Evolutionary conservation across 1,140 invertebrate genomes (phyloP).

Genomic region (Drosophila erecta): DNA sequence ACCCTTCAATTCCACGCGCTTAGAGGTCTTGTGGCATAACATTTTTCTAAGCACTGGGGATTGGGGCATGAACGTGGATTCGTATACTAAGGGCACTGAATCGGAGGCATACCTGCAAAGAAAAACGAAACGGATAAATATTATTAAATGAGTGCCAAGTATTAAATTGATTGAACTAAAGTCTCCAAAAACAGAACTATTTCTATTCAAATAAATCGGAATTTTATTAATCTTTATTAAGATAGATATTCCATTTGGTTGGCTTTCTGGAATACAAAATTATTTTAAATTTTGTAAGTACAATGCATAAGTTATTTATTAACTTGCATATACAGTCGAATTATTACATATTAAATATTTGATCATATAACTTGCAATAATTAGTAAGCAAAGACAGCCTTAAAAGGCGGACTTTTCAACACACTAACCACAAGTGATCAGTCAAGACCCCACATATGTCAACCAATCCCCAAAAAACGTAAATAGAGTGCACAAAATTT

Average conservation of each 20-base stretch:
- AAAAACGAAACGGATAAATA: neutral
- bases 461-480: constrained; percentile 34
- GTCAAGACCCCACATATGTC: constrained; percentile 39
- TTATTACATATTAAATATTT: no score
- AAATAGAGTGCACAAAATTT: constrained; percentile 24
- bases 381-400: neutral
- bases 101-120: constrained; percentile 46
- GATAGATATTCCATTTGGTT: no score
- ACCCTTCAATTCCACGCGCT: neutral
- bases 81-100: neutral
- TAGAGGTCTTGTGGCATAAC: constrained; percentile 2
- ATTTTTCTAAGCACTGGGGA: constrained; percentile 2
- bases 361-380: no score
- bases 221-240: no score
- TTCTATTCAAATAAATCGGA: neutral
- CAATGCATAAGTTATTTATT: neutral
- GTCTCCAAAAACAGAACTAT: neutral
- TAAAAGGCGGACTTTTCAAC: neutral
- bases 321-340: no score
- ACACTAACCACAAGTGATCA: constrained; percentile 14
- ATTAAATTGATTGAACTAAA: neutral
- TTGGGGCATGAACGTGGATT: neutral
- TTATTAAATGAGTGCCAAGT: neutral
- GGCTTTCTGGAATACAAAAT: no score
- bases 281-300: neutral